Evolutionary conservation across 1,140 invertebrate genomes (phyloP), one percentile per base, ranked within the genome.

Genomic region (Zeugodacus cucurbitae): DNA sequence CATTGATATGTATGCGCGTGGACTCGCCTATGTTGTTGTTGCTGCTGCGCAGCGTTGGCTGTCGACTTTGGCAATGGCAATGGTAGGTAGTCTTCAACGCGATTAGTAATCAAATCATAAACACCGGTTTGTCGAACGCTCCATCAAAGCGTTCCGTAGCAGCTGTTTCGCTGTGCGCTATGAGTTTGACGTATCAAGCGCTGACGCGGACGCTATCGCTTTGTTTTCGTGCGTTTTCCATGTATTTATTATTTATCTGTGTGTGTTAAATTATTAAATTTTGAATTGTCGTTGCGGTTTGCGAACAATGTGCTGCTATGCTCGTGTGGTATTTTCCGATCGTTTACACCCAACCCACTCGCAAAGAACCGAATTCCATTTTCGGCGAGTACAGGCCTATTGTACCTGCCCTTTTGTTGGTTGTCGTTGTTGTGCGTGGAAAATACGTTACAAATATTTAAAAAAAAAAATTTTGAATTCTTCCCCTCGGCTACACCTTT

Each of bases 101-200:
- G 41, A 54, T 82, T 82, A 82, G 74, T 54, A 82, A 82, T 44
- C 74, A 82, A 82, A 82, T 82, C 74, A 82, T 48, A 82, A 82
- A 48, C 74, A 82, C 41, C 74, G 74, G 74, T 82, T 82, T 82
- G 22, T 48, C 41, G 74, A 82, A 22, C 26, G 41, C 10, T 82
- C 3, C 34, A 4, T n/a, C 32, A 22, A 0, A 26, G 37, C 20
- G 34, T 41, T 54, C 17, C 48, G 1, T 17, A 54, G 48, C 48
- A 20, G 48, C 2, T 54, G 48, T 37, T 67, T 74, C 22, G 67
- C 34, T 3, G 32, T 32, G 67, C 17, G 34, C 34, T 70, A 20
- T 41, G 2, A 70, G 34, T 37, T 70, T 41, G 32, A 37, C 32
- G 6, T 74, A 67, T 32, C 3, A 62, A 62, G 67, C 17, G 34